Evolutionary conservation across 2,797 vertebrate genomes (phyloP), one percentile per base, ranked within the genome.

Genomic region (Craterocephalus amniculus): DNA sequence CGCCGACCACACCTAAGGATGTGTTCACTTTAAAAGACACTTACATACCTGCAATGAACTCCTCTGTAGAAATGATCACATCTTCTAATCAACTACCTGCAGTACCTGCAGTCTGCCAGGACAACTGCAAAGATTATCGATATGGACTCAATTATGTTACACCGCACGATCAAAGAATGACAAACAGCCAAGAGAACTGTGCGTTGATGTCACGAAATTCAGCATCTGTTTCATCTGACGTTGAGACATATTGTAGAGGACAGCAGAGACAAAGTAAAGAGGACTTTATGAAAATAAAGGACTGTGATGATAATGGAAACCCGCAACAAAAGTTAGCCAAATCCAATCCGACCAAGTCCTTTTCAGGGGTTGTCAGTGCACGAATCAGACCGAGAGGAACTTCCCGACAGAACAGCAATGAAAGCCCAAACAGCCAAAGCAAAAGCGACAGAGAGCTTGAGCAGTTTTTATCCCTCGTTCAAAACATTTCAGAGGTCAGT

Each of bases 221-320:
- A 64, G 61, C 67, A 4, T 55, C 54, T 32, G 2, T 78, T 56
- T 48, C 32, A 12, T 8, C 45, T 2, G 32, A 60, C 32, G 55
- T 66, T 63, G 55, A 77, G 70, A 59, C 40, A 4, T 45, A 76
- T 35, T 43, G 48, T 40, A 78, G 40, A 64, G 72, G 71, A 18
- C 55, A 35, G 4, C 34, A 51, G 54, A 57, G 62, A 12, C 35
- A n/a, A 27, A 26, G 4, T 20, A 18, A 3, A 1, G 61, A 58
- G 43, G 65, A 70, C 57, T 74, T 78, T 24, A 76, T 57, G 36
- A 78, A 75, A 59, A 76, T 34, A 3, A 67, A 58, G 13, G 65
- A 81, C 57, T 35, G 72, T 68, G 90, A 92, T 24, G 80, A 85
- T 14, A 92, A 93, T 0, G 88, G 90, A 20, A 93, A 92, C 48